Percentiles rank a stretch among this genome's conserved stretches.
Evolutionary conservation across 2,888 invertebrate species (phyloP).

Genomic region (Sipha maydis): DNA sequence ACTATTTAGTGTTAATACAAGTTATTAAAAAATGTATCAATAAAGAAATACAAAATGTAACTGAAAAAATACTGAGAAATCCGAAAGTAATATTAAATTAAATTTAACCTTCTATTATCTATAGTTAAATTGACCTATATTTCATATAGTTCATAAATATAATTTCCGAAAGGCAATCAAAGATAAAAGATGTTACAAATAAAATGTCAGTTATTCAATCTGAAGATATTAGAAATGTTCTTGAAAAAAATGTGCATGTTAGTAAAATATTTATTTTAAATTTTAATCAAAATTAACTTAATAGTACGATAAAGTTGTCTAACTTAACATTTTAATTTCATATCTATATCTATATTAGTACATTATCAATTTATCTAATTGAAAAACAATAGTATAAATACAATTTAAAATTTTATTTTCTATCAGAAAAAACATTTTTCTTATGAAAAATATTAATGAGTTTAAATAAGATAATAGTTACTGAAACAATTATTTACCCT

Average conservation of each 20-base stretch:
- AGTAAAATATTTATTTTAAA: conserved; percentile 26
- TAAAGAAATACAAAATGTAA: neutral
- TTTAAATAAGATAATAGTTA: too few species aligned
- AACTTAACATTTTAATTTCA: neutral
- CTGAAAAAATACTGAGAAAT: neutral
- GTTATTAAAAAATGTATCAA: neutral
- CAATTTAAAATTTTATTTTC: too few species aligned
- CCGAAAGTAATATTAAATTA: neutral
- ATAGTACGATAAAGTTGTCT: neutral
- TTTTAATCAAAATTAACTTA: neutral
- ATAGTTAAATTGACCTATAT: neutral
- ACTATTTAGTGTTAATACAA: neutral
- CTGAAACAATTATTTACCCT: too few species aligned
- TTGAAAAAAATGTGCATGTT: conserved; percentile 33
- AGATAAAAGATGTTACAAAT: neutral
- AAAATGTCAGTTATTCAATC: neutral
- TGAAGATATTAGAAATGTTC: neutral
- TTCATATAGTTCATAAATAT: neutral
- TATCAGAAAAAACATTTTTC: too few species aligned
- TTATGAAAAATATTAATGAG: too few species aligned
- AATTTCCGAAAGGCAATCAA: neutral
- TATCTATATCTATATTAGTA: too few species aligned
- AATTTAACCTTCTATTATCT: too few species aligned
- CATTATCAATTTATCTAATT: too few species aligned
- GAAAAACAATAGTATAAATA: too few species aligned